phyloP scores from a whole-genome alignment of 2,888 invertebrate species.

The Crioceris asparagi region DNA sequence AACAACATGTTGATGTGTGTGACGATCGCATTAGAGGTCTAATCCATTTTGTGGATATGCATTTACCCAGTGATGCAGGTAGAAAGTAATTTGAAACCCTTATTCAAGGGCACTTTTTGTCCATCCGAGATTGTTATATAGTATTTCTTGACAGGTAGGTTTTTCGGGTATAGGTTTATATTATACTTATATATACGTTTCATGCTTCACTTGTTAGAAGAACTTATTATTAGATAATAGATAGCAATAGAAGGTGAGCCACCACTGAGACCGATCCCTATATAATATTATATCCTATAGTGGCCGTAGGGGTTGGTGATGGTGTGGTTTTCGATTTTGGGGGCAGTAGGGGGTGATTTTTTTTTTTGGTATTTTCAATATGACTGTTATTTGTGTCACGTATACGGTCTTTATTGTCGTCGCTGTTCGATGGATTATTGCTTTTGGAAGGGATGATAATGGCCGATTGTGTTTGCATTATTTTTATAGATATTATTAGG shows the following conservation, averaged over 20 bases:
- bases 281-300: no score
- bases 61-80: constrained; percentile 16
- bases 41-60: constrained; percentile 6
- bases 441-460: no score
- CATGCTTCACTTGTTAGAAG: constrained; percentile 35
- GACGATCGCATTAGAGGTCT: no score
- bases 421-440: no score
- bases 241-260: constrained; percentile 22
- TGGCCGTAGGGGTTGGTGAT: constrained; percentile 17
- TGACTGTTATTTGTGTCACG: constrained; percentile 16
- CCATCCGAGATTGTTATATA: constrained; percentile 28
- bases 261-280: constrained; percentile 13
- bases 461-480: no score
- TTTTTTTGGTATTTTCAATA: constrained; percentile 18
- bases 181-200: no score
- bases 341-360: constrained; percentile 24
- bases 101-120: constrained; percentile 30
- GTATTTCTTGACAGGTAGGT: constrained; percentile 33
- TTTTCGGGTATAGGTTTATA: no score
- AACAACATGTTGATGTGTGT: no score
- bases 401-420: constrained; percentile 9
- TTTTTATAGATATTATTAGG: no score
- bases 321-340: constrained; percentile 26
- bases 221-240: constrained; percentile 36
- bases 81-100: constrained; percentile 28